These are phyloP conservation scores for Furnarius figulus DNA, from an alignment of 2,113 vertebrate species.

Conservation along the genomic window DNA sequence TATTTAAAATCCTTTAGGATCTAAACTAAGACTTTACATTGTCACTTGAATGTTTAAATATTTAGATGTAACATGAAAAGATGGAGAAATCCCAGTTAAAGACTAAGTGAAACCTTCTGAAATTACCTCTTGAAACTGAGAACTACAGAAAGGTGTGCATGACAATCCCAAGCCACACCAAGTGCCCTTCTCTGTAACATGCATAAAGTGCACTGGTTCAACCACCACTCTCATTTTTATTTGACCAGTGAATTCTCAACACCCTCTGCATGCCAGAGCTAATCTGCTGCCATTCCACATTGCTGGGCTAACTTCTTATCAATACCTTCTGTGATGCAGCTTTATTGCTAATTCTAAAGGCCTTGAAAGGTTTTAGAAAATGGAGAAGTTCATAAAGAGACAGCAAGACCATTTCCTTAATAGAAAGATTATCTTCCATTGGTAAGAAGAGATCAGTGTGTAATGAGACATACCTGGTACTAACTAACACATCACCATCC, in stretches of 20 bases:
- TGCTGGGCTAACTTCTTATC: not conserved
- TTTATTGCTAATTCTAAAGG: not conserved
- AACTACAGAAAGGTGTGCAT: not conserved
- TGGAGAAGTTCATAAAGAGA: not conserved
- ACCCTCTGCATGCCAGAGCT: not conserved
- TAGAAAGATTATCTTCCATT: not conserved
- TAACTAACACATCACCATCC: not conserved
- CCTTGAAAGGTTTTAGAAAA: not conserved
- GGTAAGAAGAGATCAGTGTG: not conserved
- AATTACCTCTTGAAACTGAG: not conserved
- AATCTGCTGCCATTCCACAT: not conserved
- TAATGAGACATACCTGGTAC: not conserved
- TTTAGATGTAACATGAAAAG: not conserved
- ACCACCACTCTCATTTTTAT: not conserved
- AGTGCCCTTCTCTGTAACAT: not conserved
- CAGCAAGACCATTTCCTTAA: not conserved
- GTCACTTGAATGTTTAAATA: not conserved
- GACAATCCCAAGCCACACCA: not conserved
- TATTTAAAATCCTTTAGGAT: not conserved
- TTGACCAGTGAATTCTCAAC: not conserved
- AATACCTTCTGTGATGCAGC: not conserved
- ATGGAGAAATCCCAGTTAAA: not conserved
- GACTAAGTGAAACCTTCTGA: not conserved
- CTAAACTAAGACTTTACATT: not conserved
- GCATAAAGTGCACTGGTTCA: not conserved